Conservation (phyloP, 2,113 vertebrate species). For the Triplophysa siluroides region DNA sequence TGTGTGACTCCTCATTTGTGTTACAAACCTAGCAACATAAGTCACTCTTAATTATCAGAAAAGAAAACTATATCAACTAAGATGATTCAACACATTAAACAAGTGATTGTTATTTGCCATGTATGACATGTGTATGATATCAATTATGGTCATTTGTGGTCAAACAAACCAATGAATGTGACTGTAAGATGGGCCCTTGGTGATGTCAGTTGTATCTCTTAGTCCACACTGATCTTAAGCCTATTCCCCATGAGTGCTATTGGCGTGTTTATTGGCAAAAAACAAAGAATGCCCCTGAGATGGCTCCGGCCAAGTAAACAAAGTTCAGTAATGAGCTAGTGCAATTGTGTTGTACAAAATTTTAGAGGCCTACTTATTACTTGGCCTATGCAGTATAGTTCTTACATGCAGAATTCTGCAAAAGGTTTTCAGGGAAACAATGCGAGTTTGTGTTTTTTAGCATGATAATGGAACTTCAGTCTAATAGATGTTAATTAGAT, state of each 20-base stretch:
- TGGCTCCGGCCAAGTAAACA: neutral
- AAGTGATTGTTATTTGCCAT: neutral
- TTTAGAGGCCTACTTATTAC: neutral
- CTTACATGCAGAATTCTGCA: too few species aligned
- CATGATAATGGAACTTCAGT: too few species aligned
- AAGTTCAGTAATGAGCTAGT: neutral
- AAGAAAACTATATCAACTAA: too few species aligned
- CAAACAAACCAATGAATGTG: neutral
- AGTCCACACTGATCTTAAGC: neutral
- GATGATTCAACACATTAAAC: too few species aligned
- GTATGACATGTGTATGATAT: neutral
- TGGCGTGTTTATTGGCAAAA: neutral
- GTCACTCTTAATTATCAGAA: neutral
- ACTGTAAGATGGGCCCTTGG: neutral
- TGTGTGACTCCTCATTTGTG: too few species aligned
- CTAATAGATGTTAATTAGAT: too few species aligned
- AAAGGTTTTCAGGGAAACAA: too few species aligned
- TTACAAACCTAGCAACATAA: too few species aligned
- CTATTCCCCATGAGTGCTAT: constrained; percentile 2
- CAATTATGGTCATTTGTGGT: neutral
- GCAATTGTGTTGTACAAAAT: neutral
- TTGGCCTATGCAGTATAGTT: neutral
- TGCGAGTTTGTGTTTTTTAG: too few species aligned
- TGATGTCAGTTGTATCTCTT: neutral
- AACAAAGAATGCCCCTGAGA: neutral